These are phyloP conservation scores for Synergus japonicus DNA, from an alignment of 2,888 invertebrate genomes.

Conservation along the genomic window DNA sequence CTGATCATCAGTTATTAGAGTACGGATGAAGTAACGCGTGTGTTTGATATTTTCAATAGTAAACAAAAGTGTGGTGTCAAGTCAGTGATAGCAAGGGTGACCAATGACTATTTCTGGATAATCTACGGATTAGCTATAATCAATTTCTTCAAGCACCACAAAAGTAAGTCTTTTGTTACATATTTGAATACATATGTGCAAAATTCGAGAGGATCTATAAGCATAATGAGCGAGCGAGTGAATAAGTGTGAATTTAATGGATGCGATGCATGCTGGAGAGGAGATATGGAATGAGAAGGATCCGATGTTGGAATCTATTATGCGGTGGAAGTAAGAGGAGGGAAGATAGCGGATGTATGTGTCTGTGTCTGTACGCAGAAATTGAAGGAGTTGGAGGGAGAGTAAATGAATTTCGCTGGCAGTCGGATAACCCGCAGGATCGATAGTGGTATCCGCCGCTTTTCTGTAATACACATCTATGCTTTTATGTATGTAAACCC, in stretches of 20 bases:
- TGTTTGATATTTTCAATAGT: slow-evolving; percentile 19
- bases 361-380: slow-evolving; percentile 43
- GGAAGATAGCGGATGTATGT: slow-evolving; percentile 26
- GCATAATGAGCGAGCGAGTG: slow-evolving; percentile 31
- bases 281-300: slow-evolving; percentile 34
- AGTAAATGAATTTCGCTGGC: slow-evolving; percentile 70
- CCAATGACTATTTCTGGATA: slow-evolving; percentile 58
- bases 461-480: slow-evolving; percentile 9
- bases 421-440: slow-evolving; percentile 70
- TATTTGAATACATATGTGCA: slow-evolving; percentile 5
- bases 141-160: slow-evolving; percentile 47
- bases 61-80: slow-evolving; percentile 58
- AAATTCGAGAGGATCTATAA: slow-evolving; percentile 33
- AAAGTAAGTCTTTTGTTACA: slow-evolving; percentile 35
- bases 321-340: slow-evolving; percentile 35
- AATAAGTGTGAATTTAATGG: slow-evolving; percentile 14
- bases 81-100: slow-evolving; percentile 66
- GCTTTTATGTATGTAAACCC: slow-evolving; percentile 24
- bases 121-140: slow-evolving; percentile 58
- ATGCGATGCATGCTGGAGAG: not conserved
- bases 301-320: slow-evolving; percentile 46
- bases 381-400: slow-evolving; percentile 52
- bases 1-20: not conserved
- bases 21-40: slow-evolving; percentile 24
- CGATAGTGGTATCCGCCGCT: slow-evolving; percentile 61